A percentile compares a stretch with the other conserved stretches of the same genome.
Conservation (phyloP, 2,113 vertebrate genomes). For the Sigmodon hispidus region DNA sequence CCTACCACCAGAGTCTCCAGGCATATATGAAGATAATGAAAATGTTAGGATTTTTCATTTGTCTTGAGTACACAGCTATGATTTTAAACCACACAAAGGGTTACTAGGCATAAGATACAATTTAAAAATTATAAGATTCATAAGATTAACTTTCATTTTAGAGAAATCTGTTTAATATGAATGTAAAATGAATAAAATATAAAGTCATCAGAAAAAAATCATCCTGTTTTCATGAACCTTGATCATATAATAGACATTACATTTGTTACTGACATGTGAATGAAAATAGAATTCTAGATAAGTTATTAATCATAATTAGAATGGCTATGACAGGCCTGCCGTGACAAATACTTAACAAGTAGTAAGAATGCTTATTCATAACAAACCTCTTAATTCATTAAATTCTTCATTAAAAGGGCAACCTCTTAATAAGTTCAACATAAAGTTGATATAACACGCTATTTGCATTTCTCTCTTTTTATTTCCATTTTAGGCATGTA, state of each 20-base stretch:
- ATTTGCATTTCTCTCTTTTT: conserved; percentile 89
- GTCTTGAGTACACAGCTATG: conserved; percentile 61
- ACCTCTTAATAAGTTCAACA: conserved; percentile 88
- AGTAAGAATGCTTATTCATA: conserved; percentile 95
- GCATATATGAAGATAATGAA: conserved; percentile 70
- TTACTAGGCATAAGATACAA: conserved; percentile 72
- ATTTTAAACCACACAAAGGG: conserved; percentile 63
- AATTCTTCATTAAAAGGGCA: conserved; percentile 88
- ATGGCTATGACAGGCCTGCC: conserved; percentile 91
- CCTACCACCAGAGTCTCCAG: conserved; percentile 44
- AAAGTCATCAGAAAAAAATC: conserved; percentile 88
- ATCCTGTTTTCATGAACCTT: conserved; percentile 88
- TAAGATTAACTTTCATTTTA: conserved; percentile 82
- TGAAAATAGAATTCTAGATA: conserved; percentile 94
- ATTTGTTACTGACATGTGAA: conserved; percentile 89
- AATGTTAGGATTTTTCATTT: conserved; percentile 79
- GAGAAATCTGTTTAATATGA: conserved; percentile 88
- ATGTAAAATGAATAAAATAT: conserved; percentile 95
- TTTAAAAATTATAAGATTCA: conserved; percentile 80
- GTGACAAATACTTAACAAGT: conserved; percentile 96
- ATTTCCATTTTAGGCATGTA: conserved; percentile 87
- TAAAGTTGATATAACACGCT: conserved; percentile 91
- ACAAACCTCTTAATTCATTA: conserved; percentile 97
- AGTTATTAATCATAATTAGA: conserved; percentile 99
- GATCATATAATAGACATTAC: conserved; percentile 86